Evolutionary conservation across 2,113 vertebrate species (phyloP).

Genomic region (Vulpes lagopus): DNA sequence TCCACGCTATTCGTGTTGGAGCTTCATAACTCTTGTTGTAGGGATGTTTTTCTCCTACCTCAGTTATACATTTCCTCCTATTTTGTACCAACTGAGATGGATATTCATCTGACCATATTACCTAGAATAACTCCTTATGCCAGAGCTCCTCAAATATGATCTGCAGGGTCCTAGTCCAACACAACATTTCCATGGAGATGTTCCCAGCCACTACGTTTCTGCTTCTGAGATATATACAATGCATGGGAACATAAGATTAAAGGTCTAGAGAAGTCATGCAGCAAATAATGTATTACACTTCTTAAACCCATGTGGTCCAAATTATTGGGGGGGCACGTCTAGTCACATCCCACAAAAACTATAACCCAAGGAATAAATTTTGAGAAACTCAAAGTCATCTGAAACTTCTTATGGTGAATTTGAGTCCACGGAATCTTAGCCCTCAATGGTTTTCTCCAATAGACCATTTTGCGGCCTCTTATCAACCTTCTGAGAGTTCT

Average conservation of each 20-base stretch:
- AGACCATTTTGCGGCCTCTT: not conserved
- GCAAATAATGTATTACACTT: not conserved
- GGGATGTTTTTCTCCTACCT: not conserved
- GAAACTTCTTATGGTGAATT: not conserved
- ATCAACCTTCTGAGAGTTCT: not conserved
- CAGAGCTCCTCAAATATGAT: not conserved
- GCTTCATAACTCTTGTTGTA: not conserved
- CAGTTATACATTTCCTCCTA: not conserved
- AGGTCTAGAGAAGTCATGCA: not conserved
- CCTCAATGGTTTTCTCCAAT: not conserved
- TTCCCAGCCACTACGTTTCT: not conserved
- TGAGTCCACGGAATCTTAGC: not conserved
- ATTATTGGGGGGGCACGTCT: not conserved
- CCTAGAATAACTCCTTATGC: not conserved
- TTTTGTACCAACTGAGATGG: not conserved
- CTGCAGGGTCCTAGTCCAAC: not conserved
- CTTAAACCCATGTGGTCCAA: not conserved
- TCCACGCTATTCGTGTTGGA: not conserved
- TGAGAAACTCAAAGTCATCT: not conserved
- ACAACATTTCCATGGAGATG: accelerated
- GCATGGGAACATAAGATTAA: not conserved
- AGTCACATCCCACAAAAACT: not conserved
- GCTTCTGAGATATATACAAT: not conserved
- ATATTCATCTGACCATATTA: not conserved
- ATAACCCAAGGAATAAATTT: not conserved